These are phyloP conservation scores for Phenacoccus solenopsis DNA, from an alignment of 1,140 invertebrate species.

Conservation along the genomic window DNA sequence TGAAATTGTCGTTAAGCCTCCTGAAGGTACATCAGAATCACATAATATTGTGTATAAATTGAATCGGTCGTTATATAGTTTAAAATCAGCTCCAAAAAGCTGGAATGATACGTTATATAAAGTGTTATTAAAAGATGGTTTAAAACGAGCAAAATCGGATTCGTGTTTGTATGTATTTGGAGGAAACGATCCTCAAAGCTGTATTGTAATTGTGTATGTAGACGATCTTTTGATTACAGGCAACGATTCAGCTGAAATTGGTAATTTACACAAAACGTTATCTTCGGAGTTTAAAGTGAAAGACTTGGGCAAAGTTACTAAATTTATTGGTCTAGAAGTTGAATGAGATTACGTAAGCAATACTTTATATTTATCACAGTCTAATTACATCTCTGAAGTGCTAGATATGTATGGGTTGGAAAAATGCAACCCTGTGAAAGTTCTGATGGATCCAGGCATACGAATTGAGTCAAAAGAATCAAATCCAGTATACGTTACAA, in stretches of 20 bases:
- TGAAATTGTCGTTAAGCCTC: neutral
- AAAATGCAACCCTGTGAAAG: neutral
- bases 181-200: neutral
- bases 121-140: neutral
- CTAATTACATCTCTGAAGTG: neutral
- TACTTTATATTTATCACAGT: neutral
- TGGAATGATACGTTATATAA: neutral
- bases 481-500: neutral
- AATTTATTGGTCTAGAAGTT: neutral
- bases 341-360: neutral
- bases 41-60: neutral
- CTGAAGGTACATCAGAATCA: too few relatives aligned
- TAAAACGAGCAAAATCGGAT: neutral
- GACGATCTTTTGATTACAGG: neutral
- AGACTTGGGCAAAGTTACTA: neutral
- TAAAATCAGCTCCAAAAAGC: neutral
- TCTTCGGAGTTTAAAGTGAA: neutral
- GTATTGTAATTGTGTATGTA: neutral
- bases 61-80: neutral
- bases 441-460: neutral
- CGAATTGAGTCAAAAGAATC: neutral
- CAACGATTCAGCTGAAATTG: neutral
- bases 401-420: neutral
- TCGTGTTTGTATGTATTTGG: neutral
- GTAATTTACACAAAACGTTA: neutral